Conservation (phyloP, 2,797 vertebrate genomes). For the Tinamus major region DNA sequence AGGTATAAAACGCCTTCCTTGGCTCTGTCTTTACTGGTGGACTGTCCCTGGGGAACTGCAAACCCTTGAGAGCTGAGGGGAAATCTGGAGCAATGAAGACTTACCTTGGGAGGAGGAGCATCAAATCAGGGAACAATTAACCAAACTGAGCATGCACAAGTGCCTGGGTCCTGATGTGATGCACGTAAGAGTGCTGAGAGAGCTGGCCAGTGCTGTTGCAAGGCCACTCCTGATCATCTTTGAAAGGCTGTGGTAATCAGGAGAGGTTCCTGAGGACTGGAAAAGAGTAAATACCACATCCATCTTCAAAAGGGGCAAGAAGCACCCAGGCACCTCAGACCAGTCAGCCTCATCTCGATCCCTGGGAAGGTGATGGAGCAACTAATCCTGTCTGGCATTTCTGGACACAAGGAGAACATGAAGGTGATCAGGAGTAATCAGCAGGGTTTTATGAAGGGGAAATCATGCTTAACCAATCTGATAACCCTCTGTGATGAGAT, state of each 20-base stretch:
- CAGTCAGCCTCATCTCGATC: no score
- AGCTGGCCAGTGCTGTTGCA: neutral
- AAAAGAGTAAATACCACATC: neutral
- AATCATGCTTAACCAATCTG: no score
- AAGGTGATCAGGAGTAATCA: no score
- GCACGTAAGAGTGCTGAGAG: neutral
- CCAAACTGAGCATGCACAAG: neutral
- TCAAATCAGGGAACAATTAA: neutral
- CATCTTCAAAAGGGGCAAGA: no score
- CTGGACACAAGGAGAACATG: no score
- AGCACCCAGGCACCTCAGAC: no score
- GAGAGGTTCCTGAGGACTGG: neutral
- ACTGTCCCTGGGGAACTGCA: neutral
- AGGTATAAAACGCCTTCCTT: neutral
- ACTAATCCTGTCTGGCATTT: no score
- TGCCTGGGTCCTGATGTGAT: neutral
- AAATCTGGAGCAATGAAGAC: neutral
- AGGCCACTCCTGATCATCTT: no score
- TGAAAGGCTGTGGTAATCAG: no score
- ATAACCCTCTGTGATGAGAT: no score
- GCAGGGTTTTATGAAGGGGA: no score
- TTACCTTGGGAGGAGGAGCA: neutral
- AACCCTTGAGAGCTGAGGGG: neutral
- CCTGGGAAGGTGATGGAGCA: no score
- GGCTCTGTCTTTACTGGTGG: neutral